A percentile compares a stretch with the other conserved stretches of the same genome.
Evolutionary conservation across 53 echinoderm and acorn worm genomes (phyloP).

Genomic region (Holothuria scabra): DNA sequence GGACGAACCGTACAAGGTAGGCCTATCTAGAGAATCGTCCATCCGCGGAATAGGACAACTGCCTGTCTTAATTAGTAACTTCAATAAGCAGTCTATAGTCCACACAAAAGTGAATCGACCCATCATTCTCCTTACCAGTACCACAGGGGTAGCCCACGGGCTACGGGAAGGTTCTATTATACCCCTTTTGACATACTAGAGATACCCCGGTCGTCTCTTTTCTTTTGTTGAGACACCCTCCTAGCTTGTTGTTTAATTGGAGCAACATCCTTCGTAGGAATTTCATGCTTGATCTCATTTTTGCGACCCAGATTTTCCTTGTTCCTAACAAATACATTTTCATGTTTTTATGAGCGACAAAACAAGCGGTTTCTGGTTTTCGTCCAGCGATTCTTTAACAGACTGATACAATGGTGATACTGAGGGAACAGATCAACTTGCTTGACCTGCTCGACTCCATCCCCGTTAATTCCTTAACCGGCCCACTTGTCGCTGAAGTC

Average conservation of each 20-base stretch:
- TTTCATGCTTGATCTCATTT: constrained; percentile 14
- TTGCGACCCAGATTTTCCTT: constrained; percentile 16
- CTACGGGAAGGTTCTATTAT: not conserved
- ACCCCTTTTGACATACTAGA: not conserved
- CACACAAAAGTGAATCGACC: not conserved
- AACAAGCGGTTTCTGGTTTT: constrained; percentile 1
- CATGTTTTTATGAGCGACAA: not conserved
- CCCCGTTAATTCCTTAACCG: not conserved
- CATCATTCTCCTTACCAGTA: not conserved
- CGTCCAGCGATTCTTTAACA: not conserved
- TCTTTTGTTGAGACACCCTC: not conserved
- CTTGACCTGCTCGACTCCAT: too few species aligned
- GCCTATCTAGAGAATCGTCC: constrained; percentile 31
- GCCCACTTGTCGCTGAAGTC: constrained; percentile 12
- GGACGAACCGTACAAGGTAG: constrained; percentile 8
- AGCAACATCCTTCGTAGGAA: not conserved
- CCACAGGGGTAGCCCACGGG: constrained; percentile 1
- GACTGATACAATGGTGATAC: not conserved
- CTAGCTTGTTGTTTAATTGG: constrained; percentile 24
- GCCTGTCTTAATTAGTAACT: not conserved
- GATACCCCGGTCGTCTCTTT: not conserved
- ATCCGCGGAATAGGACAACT: constrained; percentile 20
- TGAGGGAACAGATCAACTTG: not conserved
- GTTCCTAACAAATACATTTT: not conserved
- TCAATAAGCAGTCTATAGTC: constrained; percentile 9